Evolutionary conservation across 2,797 vertebrate species (phyloP), one percentile per base, ranked within the genome.

Genomic region (Danionella dracula): DNA sequence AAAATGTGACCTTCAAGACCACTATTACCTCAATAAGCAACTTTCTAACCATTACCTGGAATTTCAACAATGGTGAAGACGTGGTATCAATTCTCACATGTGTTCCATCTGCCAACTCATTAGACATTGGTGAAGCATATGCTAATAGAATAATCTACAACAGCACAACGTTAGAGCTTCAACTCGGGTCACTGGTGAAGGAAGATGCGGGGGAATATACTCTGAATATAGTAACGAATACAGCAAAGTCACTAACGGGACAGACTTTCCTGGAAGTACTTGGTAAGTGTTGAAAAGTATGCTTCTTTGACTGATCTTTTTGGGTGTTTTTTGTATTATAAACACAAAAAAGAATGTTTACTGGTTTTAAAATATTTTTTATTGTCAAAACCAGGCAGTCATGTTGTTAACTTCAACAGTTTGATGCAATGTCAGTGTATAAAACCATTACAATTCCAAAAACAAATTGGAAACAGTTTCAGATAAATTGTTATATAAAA

Each of bases 281-380:
- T 11, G 76, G 76, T 80, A 55, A 19, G 73, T 70, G 19, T 12
- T 8, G 4, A n/a, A n/a, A n/a, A n/a, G n/a, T n/a, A n/a, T n/a
- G n/a, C n/a, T n/a, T n/a, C n/a, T n/a, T n/a, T n/a, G n/a, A n/a
- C n/a, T n/a, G n/a, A n/a, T n/a, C n/a, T n/a, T n/a, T n/a, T n/a
- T n/a, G n/a, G n/a, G n/a, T n/a, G n/a, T n/a, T n/a, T n/a, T n/a
- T n/a, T n/a, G n/a, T n/a, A n/a, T n/a, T n/a, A n/a, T n/a, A n/a
- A n/a, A n/a, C n/a, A n/a, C n/a, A n/a, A n/a, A n/a, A n/a, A n/a
- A n/a, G n/a, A n/a, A n/a, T n/a, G n/a, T n/a, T n/a, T n/a, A n/a
- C n/a, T n/a, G n/a, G n/a, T n/a, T n/a, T n/a, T n/a, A n/a, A n/a
- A n/a, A n/a, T n/a, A n/a, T n/a, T n/a, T n/a, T n/a, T n/a, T n/a